Conservation (phyloP, 2,797 vertebrate species). For the Pipistrellus nathusii region DNA sequence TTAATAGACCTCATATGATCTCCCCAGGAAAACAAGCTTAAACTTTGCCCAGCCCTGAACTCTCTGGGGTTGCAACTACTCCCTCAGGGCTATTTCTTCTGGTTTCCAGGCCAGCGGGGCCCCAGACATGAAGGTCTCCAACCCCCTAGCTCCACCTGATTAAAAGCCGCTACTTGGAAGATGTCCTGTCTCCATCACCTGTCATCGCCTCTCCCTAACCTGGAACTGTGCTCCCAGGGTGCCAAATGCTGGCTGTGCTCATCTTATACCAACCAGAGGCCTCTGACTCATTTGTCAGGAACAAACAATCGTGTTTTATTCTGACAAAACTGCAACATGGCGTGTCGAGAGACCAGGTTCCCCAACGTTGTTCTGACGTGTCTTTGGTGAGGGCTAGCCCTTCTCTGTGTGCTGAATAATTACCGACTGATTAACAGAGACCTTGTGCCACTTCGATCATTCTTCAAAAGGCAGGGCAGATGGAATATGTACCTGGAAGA, state of each 20-base stretch:
- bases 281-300: background rate
- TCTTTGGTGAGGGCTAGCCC: slow-evolving; percentile 57
- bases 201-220: background rate
- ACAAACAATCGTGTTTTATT: background rate
- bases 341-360: background rate
- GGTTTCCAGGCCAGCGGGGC: background rate
- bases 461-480: slow-evolving; percentile 65
- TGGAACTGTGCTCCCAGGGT: background rate
- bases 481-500: slow-evolving; percentile 40
- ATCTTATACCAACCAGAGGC: background rate
- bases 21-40: background rate
- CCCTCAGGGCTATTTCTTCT: background rate
- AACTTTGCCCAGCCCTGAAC: background rate
- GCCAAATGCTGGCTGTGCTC: background rate
- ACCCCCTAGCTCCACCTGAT: background rate
- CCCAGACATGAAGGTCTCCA: background rate
- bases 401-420: slow-evolving; percentile 39
- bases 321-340: background rate
- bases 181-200: background rate
- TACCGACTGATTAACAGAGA: slow-evolving; percentile 69
- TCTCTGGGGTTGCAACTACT: background rate
- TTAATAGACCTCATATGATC: background rate
- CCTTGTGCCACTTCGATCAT: slow-evolving; percentile 37
- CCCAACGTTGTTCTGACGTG: slow-evolving; percentile 32
- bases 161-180: background rate